Base-by-base conservation (phyloP, 2,888 invertebrate species). In the Esperia sulphurella region DNA sequence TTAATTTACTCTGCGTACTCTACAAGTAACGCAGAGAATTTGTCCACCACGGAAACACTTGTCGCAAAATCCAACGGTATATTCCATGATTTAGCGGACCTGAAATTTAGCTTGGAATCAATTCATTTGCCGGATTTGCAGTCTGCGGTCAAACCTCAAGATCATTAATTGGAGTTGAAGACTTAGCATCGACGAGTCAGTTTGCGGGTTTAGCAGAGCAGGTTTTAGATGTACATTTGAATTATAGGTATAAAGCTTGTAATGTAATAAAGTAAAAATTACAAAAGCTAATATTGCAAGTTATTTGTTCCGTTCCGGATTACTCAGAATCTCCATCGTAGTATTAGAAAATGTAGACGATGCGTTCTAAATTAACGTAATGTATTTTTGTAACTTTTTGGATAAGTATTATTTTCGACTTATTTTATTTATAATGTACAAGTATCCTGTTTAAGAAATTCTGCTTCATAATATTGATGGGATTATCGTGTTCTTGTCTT, bases 151-250 rank as follows among this genome's bases (percentile, higher is more conserved):
- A 51, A 57, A 65, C 64, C 65, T 58, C 55, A 57, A 71, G 68
- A 71, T 71, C 72, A 71, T 71, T 77, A 74, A 75, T 74, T 71
- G 67, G 59, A 75, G 69, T 69, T 71, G 68, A 68, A 71, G 65
- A 56, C 63, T 65, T 55, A 60, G 52, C 61, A 46, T 51, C 21
- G 43, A 29, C 33, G 14, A 37, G 37, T 12, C 14, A 6, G 14
- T 39, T n/a, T 14, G 35, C 35, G 35, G 35, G 39, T 39, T n/a
- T 14, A 39, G 6, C 39, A 4, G 39, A 13, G 39, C 35, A n/a
- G 8, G 39, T 12, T 39, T 10, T 35, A 10, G n/a, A n/a, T n/a
- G 6, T n/a, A 5, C 35, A 35, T 6, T 35, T 35, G n/a, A n/a
- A 35, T 31, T 31, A 2, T 2, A 21, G 21, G 5, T 21, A 21